Conservation (phyloP, 2,113 vertebrate species). For the Choloepus hoffmanni region DNA sequence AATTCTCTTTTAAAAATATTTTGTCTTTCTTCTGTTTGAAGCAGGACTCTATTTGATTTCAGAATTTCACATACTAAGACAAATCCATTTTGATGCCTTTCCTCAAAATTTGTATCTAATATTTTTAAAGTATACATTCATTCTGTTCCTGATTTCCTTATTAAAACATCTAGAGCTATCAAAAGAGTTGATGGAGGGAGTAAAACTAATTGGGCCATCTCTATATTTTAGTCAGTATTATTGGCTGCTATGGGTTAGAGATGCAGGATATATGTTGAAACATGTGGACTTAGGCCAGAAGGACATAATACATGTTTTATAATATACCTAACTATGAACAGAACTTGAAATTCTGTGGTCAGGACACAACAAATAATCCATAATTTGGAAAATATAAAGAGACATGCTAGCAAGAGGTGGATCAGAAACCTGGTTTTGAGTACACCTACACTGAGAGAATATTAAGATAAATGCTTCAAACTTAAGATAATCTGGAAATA, state of each 20-base stretch:
- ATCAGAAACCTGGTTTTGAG: background rate
- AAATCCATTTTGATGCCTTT: background rate
- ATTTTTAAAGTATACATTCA: background rate
- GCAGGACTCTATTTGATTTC: background rate
- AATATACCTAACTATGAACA: background rate
- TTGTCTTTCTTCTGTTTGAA: background rate
- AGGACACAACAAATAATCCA: background rate
- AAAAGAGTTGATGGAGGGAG: background rate
- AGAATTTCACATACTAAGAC: background rate
- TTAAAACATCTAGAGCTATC: background rate
- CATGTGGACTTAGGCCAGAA: background rate
- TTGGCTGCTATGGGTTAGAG: background rate
- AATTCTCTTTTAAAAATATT: background rate
- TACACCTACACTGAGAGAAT: background rate
- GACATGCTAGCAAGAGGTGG: accelerated
- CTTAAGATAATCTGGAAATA: background rate
- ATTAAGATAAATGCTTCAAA: background rate
- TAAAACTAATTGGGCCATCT: background rate
- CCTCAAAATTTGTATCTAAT: background rate
- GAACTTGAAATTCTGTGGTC: background rate
- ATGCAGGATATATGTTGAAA: background rate
- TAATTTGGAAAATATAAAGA: background rate
- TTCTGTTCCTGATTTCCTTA: background rate
- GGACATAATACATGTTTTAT: background rate
- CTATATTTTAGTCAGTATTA: background rate